A percentile compares a stretch with the other conserved stretches of the same genome.
Evolutionary conservation across 2,888 invertebrate species (phyloP).

Genomic region (Pseudococcus viburni): DNA sequence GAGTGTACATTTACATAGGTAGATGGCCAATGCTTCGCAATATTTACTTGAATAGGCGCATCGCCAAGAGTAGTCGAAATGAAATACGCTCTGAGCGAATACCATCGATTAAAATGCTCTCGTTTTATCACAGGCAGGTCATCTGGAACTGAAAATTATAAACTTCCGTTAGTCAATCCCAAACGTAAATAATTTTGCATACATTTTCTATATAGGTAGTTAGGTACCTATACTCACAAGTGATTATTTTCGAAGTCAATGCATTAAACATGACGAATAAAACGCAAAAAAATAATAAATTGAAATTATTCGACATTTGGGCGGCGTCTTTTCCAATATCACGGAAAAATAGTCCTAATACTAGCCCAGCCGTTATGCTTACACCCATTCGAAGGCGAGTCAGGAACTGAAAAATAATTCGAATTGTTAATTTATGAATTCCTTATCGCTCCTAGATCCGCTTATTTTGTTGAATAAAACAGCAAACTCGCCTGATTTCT

Average conservation of each 20-base stretch:
- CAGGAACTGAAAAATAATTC: conserved; percentile 75
- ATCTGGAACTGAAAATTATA: conserved; percentile 80
- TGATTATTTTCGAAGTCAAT: conserved; percentile 89
- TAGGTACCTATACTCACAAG: conserved; percentile 80
- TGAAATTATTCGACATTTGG: conserved; percentile 87
- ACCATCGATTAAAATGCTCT: conserved; percentile 93
- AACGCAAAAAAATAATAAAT: conserved; percentile 90
- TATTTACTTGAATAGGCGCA: conserved; percentile 81
- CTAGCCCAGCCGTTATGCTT: conserved; percentile 84
- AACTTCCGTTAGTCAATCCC: conserved; percentile 46
- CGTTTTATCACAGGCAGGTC: conserved; percentile 85
- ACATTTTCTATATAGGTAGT: not conserved
- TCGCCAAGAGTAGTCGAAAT: conserved; percentile 84
- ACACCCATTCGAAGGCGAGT: conserved; percentile 82
- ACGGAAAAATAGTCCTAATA: conserved; percentile 87
- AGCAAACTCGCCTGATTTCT: conserved; percentile 75
- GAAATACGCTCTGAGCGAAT: conserved; percentile 87
- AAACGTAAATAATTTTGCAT: not conserved
- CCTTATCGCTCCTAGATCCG: no score
- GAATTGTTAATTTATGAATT: no score
- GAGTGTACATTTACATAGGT: not conserved
- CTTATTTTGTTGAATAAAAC: not conserved
- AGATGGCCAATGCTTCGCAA: not conserved
- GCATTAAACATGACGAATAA: conserved; percentile 97
- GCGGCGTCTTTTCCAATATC: conserved; percentile 90